These are phyloP conservation scores for Peromyscus melanophrys DNA, from an alignment of 2,797 vertebrate genomes.

Conservation along the genomic window DNA sequence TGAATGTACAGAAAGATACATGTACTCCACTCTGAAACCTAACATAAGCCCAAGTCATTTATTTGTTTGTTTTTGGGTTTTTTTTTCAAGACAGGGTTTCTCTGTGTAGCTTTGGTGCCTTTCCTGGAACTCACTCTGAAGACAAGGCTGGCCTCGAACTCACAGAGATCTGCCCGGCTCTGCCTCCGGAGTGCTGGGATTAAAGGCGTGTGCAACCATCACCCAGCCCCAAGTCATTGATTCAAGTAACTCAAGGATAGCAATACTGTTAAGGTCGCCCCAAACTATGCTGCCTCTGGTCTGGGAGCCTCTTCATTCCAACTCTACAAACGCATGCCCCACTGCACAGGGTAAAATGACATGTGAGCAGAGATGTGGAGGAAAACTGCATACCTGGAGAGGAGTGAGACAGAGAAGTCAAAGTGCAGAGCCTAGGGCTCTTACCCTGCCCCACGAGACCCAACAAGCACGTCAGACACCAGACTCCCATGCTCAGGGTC, in stretches of 20 bases:
- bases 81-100: too few relatives aligned
- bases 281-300: background rate
- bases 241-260: background rate
- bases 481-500: slow-evolving; percentile 1
- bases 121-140: too few relatives aligned
- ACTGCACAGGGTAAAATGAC: background rate
- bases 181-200: too few relatives aligned
- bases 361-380: background rate
- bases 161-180: too few relatives aligned
- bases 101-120: too few relatives aligned
- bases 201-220: too few relatives aligned
- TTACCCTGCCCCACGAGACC: background rate
- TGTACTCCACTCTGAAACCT: background rate
- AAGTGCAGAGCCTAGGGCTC: background rate
- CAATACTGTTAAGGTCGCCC: background rate
- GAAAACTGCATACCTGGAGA: background rate
- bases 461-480: background rate
- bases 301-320: background rate
- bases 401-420: background rate
- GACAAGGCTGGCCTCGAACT: too few relatives aligned
- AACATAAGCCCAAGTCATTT: background rate
- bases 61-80: too few relatives aligned
- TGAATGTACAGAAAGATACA: background rate
- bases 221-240: background rate
- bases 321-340: background rate